Base-by-base conservation (phyloP, 92 coral and sea anemone genomes). In the Meandrina meandrites region DNA sequence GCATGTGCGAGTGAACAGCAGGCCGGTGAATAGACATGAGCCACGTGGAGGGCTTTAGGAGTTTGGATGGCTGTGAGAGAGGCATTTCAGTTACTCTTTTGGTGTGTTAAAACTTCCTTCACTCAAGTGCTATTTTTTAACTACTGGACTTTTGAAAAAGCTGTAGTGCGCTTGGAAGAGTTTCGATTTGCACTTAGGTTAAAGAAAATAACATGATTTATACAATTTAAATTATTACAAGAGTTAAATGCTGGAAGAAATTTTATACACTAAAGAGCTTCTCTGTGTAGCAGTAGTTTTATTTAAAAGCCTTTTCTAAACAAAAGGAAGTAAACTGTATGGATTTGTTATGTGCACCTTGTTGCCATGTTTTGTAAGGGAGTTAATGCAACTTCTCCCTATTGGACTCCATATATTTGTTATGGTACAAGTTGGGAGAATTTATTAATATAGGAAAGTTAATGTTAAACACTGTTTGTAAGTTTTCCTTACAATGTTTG, bases 1-100 rank as follows among this genome's bases (percentile, higher is more conserved):
- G 68, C 92, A 90, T 64, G 95, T 91, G 34, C 95, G 94, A 70
- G 72, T 86, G n/a, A 93, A 90, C 79, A 89, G 93, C 69, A 85
- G 91, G 24, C 95, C 91, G 6, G 79, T 80, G 22, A 92, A 92
- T 78, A 90, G 81, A 81, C 91, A 90, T 67, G 84, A 81, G 12
- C 95, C 95, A 48, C 89, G 91, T 5, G 86, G 87, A 70, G 79
- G 80, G 54, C 80, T 86, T 36, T 86, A 69, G 36, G 17, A 19
- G 4, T 32, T 34, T 30, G 40, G 27, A 4, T 13, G 31, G 50
- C 42, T 21, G 31, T 8, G 71, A 30, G n/a, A 8, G 5, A 14
- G 75, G 7, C 31, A 16, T 40, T 30, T 42, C 54, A 17, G 3
- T 7, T 31, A 53, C 5, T 1, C 57, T 45, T 53, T 66, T 66